Evolutionary conservation across 2,113 vertebrate genomes (phyloP).

Genomic region (Enhydra lutris): DNA sequence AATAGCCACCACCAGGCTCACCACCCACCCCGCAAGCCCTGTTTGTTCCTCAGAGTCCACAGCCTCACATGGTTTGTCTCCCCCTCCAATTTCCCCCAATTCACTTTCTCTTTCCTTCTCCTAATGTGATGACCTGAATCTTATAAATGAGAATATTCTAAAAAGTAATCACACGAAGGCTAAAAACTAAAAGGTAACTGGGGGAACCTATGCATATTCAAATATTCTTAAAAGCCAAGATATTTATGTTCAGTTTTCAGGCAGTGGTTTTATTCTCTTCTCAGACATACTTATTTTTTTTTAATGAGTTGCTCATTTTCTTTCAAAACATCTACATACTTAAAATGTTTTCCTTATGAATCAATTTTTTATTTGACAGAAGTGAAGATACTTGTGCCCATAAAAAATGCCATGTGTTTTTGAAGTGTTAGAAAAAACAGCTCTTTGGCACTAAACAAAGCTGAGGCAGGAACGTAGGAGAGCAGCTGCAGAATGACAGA

Average conservation of each 20-base stretch:
- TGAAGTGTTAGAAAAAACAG: constrained; percentile 78
- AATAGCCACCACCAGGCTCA: too few relatives aligned
- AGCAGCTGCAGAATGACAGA: constrained; percentile 65
- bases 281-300: constrained; percentile 40
- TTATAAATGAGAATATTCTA: neutral
- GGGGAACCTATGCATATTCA: neutral
- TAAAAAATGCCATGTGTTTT: constrained; percentile 78
- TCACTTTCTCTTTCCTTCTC: too few relatives aligned
- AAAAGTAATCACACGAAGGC: neutral
- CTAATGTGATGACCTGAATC: neutral
- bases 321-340: constrained; percentile 73
- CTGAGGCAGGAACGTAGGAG: constrained; percentile 60
- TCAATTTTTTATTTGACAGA: constrained; percentile 77
- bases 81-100: too few relatives aligned
- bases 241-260: neutral
- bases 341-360: constrained; percentile 76
- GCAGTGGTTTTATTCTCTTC: neutral
- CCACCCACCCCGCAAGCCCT: too few relatives aligned
- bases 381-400: constrained; percentile 68
- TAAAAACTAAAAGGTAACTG: neutral
- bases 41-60: too few relatives aligned
- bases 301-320: constrained; percentile 58
- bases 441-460: constrained; percentile 77
- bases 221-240: neutral
- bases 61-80: too few relatives aligned